These are phyloP conservation scores for Drosophila seguyi DNA, from an alignment of 1,140 invertebrate species.

Conservation along the genomic window DNA sequence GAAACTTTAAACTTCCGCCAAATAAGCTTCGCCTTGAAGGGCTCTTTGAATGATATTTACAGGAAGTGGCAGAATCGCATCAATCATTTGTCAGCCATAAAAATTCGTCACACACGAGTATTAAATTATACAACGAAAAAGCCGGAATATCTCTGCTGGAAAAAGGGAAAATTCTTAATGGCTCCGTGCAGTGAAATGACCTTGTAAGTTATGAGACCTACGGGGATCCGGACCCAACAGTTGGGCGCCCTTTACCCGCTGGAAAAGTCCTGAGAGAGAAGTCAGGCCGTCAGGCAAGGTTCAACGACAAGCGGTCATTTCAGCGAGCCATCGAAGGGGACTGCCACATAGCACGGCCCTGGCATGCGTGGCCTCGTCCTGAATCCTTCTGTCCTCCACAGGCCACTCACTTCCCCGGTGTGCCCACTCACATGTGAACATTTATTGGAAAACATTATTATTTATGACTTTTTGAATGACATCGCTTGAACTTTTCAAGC, in stretches of 20 bases:
- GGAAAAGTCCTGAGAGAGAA: constrained; percentile 26
- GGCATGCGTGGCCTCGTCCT: constrained; percentile 24
- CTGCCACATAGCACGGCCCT: constrained; percentile 15
- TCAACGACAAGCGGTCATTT: constrained; percentile 64
- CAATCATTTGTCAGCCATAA: constrained; percentile 84
- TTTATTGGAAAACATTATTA: constrained; percentile 85
- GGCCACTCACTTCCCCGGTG: constrained; percentile 38
- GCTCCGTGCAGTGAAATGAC: constrained; percentile 72
- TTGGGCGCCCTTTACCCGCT: constrained; percentile 48
- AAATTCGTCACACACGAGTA: constrained; percentile 82
- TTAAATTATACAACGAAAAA: constrained; percentile 72
- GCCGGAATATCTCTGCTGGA: constrained; percentile 28
- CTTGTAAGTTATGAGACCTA: constrained; percentile 75
- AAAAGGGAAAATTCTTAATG: constrained; percentile 72
- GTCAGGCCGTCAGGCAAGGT: constrained; percentile 48
- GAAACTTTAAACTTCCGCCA: constrained; percentile 51
- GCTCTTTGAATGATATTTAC: constrained; percentile 77
- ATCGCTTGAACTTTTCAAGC: constrained; percentile 82
- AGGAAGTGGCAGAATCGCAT: constrained; percentile 74
- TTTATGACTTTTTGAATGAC: constrained; percentile 84
- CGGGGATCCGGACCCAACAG: constrained; percentile 16
- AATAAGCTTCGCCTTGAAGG: constrained; percentile 27
- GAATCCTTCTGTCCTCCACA: constrained; percentile 14
- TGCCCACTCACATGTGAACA: constrained; percentile 84
- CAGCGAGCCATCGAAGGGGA: constrained; percentile 26